A percentile compares a stretch with the other conserved stretches of the same genome.
These are phyloP conservation scores for Eucidaris tribuloides DNA, from an alignment of 35 echinoderm and acorn worm species.

Conservation along the genomic window DNA sequence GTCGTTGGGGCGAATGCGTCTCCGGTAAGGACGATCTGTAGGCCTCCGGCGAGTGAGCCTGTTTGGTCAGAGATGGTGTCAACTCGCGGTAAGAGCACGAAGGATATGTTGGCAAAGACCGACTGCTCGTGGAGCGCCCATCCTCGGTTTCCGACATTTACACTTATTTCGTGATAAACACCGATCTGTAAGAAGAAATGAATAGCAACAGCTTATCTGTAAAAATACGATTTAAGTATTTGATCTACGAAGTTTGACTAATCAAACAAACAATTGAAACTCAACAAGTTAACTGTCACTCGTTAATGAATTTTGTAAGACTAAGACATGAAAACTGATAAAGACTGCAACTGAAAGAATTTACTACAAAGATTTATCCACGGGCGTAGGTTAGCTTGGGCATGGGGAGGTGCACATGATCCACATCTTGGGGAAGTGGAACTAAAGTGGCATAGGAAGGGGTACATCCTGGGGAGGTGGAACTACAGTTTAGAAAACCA, in stretches of 20 bases:
- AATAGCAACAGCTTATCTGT: slow-evolving; percentile 20
- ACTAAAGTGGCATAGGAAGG: too few relatives aligned
- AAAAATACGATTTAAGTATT: not conserved
- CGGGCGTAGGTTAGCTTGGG: too few relatives aligned
- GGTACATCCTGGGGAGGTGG: too few relatives aligned
- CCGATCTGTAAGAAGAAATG: slow-evolving; percentile 8
- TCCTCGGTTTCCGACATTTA: slow-evolving; percentile 38
- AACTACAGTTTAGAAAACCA: too few relatives aligned
- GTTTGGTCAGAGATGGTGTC: not conserved
- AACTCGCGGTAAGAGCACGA: slow-evolving; percentile 18
- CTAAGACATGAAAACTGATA: too few relatives aligned
- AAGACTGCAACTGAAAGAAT: too few relatives aligned
- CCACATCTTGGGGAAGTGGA: too few relatives aligned
- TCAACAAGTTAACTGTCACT: not conserved
- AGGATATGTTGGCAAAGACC: not conserved
- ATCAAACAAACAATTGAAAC: not conserved
- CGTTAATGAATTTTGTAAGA: too few relatives aligned
- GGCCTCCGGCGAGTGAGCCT: slow-evolving; percentile 40
- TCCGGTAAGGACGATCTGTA: slow-evolving; percentile 14
- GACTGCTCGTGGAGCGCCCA: not conserved
- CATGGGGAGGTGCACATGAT: too few relatives aligned
- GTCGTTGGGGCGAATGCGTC: slow-evolving; percentile 22
- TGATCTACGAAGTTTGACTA: not conserved
- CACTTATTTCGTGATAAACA: not conserved
- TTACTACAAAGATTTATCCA: too few relatives aligned